Evolutionary conservation across 1,140 invertebrate species (phyloP).

Genomic region (Musca vetustissima): DNA sequence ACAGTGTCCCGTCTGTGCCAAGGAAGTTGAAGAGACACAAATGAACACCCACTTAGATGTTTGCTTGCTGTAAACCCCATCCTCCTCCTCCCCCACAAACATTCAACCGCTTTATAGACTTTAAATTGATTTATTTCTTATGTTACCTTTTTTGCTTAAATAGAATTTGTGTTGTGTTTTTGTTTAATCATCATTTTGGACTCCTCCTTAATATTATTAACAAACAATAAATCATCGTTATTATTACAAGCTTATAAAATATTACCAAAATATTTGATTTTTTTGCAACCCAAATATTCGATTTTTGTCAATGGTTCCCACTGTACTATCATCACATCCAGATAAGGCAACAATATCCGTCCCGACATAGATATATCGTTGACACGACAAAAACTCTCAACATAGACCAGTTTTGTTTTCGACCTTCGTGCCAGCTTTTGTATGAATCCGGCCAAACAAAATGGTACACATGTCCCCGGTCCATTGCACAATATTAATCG

Average conservation of each 20-base stretch:
- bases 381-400: conserved; percentile 94
- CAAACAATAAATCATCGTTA: no score
- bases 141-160: conserved; percentile 23
- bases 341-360: conserved; percentile 80
- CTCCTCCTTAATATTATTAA: no score
- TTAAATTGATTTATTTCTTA: not conserved
- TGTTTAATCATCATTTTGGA: not conserved
- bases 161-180: conserved; percentile 15
- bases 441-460: conserved; percentile 74
- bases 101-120: not conserved
- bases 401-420: conserved; percentile 78
- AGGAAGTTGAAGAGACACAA: conserved; percentile 54
- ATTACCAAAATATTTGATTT: conserved; percentile 66
- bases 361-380: conserved; percentile 85
- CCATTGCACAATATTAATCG: conserved; percentile 89
- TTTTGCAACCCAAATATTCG: conserved; percentile 57
- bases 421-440: conserved; percentile 68
- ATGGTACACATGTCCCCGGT: conserved; percentile 91
- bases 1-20: conserved; percentile 66
- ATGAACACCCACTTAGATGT: conserved; percentile 66
- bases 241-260: conserved; percentile 44
- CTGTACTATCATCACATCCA: conserved; percentile 87
- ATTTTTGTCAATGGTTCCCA: conserved; percentile 72
- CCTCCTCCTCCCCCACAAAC: no score
- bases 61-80: conserved; percentile 8